These are phyloP conservation scores for Haplochromis vanheusdeni DNA, from an alignment of 2,113 vertebrate species.

Conservation along the genomic window DNA sequence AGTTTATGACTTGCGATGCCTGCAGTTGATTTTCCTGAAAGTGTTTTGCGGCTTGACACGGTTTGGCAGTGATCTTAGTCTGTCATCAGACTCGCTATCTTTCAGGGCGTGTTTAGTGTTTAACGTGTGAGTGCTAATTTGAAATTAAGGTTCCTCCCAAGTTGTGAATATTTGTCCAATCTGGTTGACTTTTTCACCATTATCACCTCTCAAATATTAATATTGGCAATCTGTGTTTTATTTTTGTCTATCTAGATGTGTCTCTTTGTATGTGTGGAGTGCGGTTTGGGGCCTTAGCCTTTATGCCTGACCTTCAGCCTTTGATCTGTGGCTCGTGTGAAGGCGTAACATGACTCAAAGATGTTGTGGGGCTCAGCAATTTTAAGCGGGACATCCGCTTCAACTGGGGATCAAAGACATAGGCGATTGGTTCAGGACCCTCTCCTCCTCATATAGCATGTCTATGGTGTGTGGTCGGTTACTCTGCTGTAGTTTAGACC, in stretches of 20 bases:
- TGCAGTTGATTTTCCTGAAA: conserved; percentile 30
- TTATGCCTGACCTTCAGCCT: conserved; percentile 35
- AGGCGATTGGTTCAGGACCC: conserved; percentile 30
- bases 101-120: conserved; percentile 3
- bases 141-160: neutral
- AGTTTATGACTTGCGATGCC: conserved; percentile 29
- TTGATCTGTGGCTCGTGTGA: conserved; percentile 36
- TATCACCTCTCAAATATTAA: neutral
- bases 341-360: conserved; percentile 30
- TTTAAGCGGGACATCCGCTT: conserved; percentile 36
- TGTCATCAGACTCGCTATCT: neutral
- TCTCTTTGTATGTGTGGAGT: neutral
- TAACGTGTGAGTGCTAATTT: neutral
- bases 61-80: conserved; percentile 16
- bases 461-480: conserved; percentile 34
- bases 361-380: conserved; percentile 25
- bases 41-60: conserved; percentile 18
- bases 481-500: neutral
- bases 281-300: conserved; percentile 1
- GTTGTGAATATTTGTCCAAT: neutral
- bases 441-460: neutral
- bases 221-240: neutral
- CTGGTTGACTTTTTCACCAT: neutral
- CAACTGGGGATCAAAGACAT: conserved; percentile 27
- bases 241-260: neutral